phyloP scores from a whole-genome alignment of 2,797 vertebrate genomes.

The Pempheris klunzingeri region DNA sequence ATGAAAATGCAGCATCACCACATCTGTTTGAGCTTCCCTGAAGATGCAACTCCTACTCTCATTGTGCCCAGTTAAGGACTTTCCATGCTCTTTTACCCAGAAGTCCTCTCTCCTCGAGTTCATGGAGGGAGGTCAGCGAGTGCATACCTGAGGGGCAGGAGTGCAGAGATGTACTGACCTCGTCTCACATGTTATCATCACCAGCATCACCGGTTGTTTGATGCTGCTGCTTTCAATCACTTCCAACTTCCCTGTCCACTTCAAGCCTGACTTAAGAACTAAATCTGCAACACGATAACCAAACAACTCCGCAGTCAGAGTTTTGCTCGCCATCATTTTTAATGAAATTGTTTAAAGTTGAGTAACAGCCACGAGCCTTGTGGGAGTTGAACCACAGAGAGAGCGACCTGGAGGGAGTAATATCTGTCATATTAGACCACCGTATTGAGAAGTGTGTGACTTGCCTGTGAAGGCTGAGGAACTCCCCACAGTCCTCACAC shows the following conservation, averaged over 20 bases:
- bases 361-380: conserved; percentile 31
- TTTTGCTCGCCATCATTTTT: conserved; percentile 37
- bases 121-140: conserved; percentile 47
- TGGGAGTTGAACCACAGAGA: conserved; percentile 38
- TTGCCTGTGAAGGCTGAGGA: conserved; percentile 38
- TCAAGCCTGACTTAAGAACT: not conserved
- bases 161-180: conserved; percentile 35
- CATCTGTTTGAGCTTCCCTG: conserved; percentile 15
- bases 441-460: conserved; percentile 52
- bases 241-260: conserved; percentile 22
- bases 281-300: conserved; percentile 7
- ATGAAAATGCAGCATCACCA: conserved; percentile 26
- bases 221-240: conserved; percentile 28
- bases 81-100: conserved; percentile 29
- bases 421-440: conserved; percentile 59
- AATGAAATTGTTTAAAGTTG: conserved; percentile 56
- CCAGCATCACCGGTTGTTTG: not conserved
- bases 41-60: conserved; percentile 14
- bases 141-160: conserved; percentile 24
- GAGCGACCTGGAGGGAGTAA: conserved; percentile 50
- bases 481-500: conserved; percentile 51
- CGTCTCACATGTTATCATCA: conserved; percentile 11
- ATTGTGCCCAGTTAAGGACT: conserved; percentile 24
- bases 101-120: conserved; percentile 43
- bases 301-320: conserved; percentile 15